Evolutionary conservation across 1,140 invertebrate species (phyloP), one percentile per base, ranked within the genome.

Genomic region (Epicauta chinensis): DNA sequence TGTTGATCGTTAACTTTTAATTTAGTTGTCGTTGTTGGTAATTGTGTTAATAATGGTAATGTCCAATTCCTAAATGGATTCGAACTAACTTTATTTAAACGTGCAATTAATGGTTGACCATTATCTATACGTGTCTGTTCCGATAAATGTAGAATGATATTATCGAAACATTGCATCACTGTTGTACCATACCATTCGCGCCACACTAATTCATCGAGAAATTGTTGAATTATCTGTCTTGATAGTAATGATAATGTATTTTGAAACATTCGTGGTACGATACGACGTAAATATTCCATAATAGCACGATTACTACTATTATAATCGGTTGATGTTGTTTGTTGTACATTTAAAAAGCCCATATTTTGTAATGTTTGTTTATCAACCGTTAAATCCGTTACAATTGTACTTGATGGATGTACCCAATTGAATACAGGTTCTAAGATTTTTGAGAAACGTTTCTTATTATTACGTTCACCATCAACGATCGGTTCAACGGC

Each of bases 201-300:
- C 69, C 69, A 71, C 1, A 71, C 85, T 3, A 94, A 71, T 67
- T 94, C 91, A 65, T 93, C 89, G 34, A 94, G 71, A 67, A 93
- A 92, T 64, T 93, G 87, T 66, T 93, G 89, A 62, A 92, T 91
- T 68, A 91, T 87, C 68, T 87, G 83, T 40, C 87, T 74, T 3
- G 86, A 91, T 0, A 93, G 72, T 44, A 91, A 70, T 13, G 87
- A 89, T 5, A 93, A 67, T 0, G 89, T 91, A 67, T 90, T 92
- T 75, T 92, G 84, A 70, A 92, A 93, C 88, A 92, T 92, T 66
- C 88, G 77, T 0, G 90, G 89, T 3, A 93, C 87, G 51, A 91
- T 87, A 53, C 84, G 79, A 34, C 88, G 73, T 31, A 93, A 68
- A 67, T 92, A 93, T 45, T 91, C 86, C 90, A 93, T 93, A 3